These are phyloP conservation scores for Drosophila jambulina DNA, from an alignment of 1,140 invertebrate genomes.

Conservation along the genomic window DNA sequence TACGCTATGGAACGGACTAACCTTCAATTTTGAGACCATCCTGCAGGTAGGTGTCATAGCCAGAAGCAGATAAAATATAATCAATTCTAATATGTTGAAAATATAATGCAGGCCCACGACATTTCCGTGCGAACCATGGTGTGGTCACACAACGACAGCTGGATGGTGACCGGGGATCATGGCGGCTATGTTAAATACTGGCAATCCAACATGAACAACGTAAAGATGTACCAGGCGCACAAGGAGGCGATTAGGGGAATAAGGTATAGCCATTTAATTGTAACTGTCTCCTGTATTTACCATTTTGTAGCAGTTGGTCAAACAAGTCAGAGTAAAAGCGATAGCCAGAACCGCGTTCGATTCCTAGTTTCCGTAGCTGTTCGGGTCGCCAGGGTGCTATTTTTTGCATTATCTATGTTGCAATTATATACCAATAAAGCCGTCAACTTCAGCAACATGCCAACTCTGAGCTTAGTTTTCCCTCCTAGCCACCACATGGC, in stretches of 20 bases:
- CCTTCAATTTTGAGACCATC: conserved; percentile 99
- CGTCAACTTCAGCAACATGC: conserved; percentile 62
- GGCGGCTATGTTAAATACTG: conserved; percentile 99
- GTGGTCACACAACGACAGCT: conserved; percentile 99
- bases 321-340: conserved; percentile 21
- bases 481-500: conserved; percentile 3
- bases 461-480: conserved; percentile 13
- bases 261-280: conserved; percentile 90
- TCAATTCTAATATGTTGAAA: not conserved
- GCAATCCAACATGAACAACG: conserved; percentile 99
- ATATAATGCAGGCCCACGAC: conserved; percentile 95
- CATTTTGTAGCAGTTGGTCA: conserved; percentile 63
- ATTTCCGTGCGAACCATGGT: conserved; percentile 99
- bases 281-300: conserved; percentile 71
- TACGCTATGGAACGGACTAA: conserved; percentile 99
- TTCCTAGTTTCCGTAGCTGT: conserved; percentile 5
- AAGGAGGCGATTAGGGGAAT: conserved; percentile 99
- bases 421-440: conserved; percentile 60
- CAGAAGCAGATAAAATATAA: not conserved
- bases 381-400: conserved; percentile 20
- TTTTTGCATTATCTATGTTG: conserved; percentile 43
- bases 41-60: conserved; percentile 91
- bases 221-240: conserved; percentile 99
- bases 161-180: conserved; percentile 99
- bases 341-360: conserved; percentile 25